phyloP scores from a whole-genome alignment of 2,797 vertebrate genomes.

The Hirundo rustica region DNA sequence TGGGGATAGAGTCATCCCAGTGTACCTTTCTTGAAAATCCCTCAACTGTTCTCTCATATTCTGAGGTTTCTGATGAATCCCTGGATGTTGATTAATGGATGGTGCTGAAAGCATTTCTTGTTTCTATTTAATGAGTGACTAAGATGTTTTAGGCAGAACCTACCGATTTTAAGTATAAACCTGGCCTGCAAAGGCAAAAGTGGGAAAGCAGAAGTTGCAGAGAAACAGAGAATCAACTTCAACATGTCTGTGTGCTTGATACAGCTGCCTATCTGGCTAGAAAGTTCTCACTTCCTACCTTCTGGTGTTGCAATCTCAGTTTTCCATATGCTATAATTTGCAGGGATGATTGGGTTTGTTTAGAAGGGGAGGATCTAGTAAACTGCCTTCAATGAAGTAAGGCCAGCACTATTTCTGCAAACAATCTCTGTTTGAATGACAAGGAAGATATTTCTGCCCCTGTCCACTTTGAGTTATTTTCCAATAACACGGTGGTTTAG shows the following conservation, averaged over 20 bases:
- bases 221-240: background rate
- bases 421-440: background rate
- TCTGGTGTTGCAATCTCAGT: background rate
- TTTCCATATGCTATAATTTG: background rate
- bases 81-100: background rate
- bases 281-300: background rate
- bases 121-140: background rate
- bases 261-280: background rate
- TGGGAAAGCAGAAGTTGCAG: background rate
- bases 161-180: background rate
- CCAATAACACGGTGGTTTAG: background rate
- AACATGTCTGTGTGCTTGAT: background rate
- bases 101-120: background rate
- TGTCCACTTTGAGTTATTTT: background rate
- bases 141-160: background rate
- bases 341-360: background rate
- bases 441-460: background rate
- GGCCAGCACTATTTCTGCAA: background rate
- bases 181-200: background rate
- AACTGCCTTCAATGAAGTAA: background rate
- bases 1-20: background rate
- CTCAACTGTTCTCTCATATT: background rate
- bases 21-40: background rate
- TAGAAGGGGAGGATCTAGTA: background rate
- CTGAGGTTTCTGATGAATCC: background rate